A percentile compares a stretch with the other conserved stretches of the same genome.
These are phyloP conservation scores for Speoplatyrhinus poulsoni DNA, from an alignment of 2,113 vertebrate species.

Conservation along the genomic window DNA sequence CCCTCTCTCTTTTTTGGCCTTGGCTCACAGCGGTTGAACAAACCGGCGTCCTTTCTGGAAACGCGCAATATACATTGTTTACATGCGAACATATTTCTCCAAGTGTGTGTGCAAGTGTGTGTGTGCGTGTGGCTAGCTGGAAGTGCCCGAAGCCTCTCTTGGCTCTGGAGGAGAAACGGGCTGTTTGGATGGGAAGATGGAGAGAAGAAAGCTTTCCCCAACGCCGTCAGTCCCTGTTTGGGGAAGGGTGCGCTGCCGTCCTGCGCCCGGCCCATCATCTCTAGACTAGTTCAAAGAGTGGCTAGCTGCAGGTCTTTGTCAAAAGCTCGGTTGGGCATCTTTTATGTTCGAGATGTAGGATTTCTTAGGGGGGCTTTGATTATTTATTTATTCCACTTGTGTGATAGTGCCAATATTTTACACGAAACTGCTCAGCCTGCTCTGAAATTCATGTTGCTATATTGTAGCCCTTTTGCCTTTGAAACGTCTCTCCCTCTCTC, in stretches of 20 bases:
- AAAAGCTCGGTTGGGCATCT: conserved; percentile 89
- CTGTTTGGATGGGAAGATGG: conserved; percentile 22
- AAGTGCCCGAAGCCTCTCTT: background rate
- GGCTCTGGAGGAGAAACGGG: background rate
- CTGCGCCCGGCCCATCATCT: conserved; percentile 83
- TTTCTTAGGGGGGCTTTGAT: conserved; percentile 92
- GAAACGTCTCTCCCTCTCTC: conserved; percentile 50
- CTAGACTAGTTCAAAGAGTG: conserved; percentile 87
- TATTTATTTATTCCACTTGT: conserved; percentile 93
- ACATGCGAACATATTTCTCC: background rate
- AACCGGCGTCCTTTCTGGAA: conserved; percentile 44
- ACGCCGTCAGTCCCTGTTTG: conserved; percentile 82
- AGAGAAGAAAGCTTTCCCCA: conserved; percentile 61
- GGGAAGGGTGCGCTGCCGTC: conserved; percentile 68
- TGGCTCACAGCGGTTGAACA: conserved; percentile 16
- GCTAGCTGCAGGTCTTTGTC: conserved; percentile 95
- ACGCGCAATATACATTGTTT: conserved; percentile 1
- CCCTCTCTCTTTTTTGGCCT: background rate
- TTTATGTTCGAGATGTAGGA: conserved; percentile 93
- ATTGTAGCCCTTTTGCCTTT: conserved; percentile 71
- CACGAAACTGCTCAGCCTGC: conserved; percentile 78
- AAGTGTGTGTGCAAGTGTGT: background rate
- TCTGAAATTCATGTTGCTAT: conserved; percentile 85
- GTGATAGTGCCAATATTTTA: conserved; percentile 83
- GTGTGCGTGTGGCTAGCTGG: conserved; percentile 11